Evolutionary conservation across 2,888 invertebrate species (phyloP), one percentile per base, ranked within the genome.

Genomic region (Elegia similella): DNA sequence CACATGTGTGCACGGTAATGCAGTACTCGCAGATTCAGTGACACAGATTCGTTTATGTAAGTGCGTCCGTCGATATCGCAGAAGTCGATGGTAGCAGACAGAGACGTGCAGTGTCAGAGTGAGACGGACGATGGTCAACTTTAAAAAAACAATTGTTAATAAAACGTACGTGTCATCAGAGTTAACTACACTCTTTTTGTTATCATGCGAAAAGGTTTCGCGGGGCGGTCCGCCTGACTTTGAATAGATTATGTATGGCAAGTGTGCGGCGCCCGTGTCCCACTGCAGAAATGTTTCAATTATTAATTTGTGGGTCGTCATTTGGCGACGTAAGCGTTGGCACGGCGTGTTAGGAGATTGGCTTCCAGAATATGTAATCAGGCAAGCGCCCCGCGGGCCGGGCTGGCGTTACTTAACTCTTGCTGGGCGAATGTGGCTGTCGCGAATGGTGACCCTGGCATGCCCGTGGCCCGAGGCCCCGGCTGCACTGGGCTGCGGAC

Each of bases 41-140:
- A 69, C 68, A 70, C 67, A 65, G 59, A 72, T 72, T 67, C 71
- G 72, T 76, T 80, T 78, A 79, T 72, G 72, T 78, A 80, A 78
- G 78, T 75, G 65, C 70, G 67, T 68, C 59, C 64, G 65, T 74
- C 71, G 69, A 75, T 79, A 74, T 66, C 65, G 65, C 63, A 66
- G 38, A 55, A 55, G 65, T 68, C 63, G 68, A 59, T 65, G 62
- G 65, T 61, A 63, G 59, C 63, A 67, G 72, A 75, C 63, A 55
- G 47, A 55, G 55, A 47, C 67, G 70, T 69, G 69, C 67, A 57
- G 61, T 62, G 61, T 52, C 55, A 58, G 56, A 58, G 55, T 56
- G 70, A 70, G 61, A 66, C 66, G 63, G 72, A 72, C 29, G 62
- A 64, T 65, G 60, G 62, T 63, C 67, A 55, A 64, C 64, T 62